These are phyloP conservation scores for Corythucha ciliata DNA, from an alignment of 2,888 invertebrate genomes.

Conservation along the genomic window DNA sequence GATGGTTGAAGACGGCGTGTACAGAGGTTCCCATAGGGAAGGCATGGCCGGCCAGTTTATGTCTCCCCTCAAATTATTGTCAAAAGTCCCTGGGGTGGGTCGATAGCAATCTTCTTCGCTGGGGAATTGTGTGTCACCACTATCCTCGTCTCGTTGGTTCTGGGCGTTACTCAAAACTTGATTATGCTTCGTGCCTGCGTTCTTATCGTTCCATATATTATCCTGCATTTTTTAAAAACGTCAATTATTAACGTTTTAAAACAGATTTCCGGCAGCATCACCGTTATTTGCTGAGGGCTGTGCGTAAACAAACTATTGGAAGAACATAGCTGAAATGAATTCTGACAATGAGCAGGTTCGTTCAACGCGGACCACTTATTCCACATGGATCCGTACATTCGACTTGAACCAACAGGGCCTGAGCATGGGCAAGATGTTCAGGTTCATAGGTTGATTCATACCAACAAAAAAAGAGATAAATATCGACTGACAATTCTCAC, in stretches of 20 bases:
- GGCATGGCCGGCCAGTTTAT: conserved; percentile 29
- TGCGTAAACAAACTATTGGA: conserved; percentile 26
- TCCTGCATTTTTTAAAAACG: no score
- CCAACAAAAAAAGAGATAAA: no score
- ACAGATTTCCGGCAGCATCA: no score
- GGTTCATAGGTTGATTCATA: no score
- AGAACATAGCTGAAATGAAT: neutral
- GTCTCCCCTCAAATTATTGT: conserved; percentile 17
- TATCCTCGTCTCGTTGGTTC: neutral
- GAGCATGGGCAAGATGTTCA: no score
- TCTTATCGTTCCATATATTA: no score
- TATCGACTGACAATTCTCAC: no score
- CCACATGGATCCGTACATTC: conserved; percentile 12
- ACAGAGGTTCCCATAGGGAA: conserved; percentile 31
- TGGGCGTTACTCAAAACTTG: no score
- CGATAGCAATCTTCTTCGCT: no score
- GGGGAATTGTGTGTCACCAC: neutral
- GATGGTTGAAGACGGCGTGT: conserved; percentile 24
- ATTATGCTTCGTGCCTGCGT: no score
- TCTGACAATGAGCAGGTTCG: conserved; percentile 16
- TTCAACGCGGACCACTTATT: conserved; percentile 18
- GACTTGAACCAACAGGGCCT: conserved; percentile 13
- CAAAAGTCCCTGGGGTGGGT: neutral
- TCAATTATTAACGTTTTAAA: no score
- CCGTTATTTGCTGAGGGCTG: conserved; percentile 20